phyloP scores from a whole-genome alignment of 1,140 invertebrate genomes.

The Danaus melanippus region DNA sequence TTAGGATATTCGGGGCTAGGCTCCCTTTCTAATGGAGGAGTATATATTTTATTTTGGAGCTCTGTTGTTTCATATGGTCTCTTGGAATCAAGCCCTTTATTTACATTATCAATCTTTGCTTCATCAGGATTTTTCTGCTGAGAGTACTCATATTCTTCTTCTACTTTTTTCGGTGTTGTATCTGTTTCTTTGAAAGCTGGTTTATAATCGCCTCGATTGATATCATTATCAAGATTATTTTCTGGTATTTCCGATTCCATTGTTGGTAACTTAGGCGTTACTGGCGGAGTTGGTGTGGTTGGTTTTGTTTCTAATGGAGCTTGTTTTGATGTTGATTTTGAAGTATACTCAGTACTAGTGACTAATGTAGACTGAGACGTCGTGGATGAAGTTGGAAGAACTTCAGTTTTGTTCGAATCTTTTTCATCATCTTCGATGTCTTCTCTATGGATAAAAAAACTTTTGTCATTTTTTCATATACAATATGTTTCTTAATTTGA shows the following conservation, averaged over 20 bases:
- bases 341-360: conserved; percentile 17
- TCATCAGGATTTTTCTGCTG: no score
- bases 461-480: background rate
- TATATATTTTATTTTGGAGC: background rate
- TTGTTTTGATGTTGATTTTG: conserved; percentile 15
- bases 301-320: conserved; percentile 15
- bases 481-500: conserved; percentile 2
- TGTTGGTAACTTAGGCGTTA: conserved; percentile 6
- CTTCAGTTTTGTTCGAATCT: conserved; percentile 24
- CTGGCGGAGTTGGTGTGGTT: conserved; percentile 11
- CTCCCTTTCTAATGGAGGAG: no score
- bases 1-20: conserved; percentile 7
- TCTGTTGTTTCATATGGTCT: conserved; percentile 13
- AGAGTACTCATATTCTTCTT: no score
- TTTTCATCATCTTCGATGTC: conserved; percentile 30
- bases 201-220: conserved; percentile 1
- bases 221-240: conserved; percentile 11
- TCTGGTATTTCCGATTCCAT: conserved; percentile 2
- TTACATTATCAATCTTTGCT: no score
- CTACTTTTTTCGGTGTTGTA: no score
- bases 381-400: conserved; percentile 27
- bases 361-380: conserved; percentile 19
- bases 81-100: no score
- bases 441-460: conserved; percentile 33
- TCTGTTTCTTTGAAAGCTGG: no score